Percentiles rank a stretch among this genome's conserved stretches.
Conservation (phyloP, 2,888 invertebrate genomes). For the Spisula subtruncata region DNA sequence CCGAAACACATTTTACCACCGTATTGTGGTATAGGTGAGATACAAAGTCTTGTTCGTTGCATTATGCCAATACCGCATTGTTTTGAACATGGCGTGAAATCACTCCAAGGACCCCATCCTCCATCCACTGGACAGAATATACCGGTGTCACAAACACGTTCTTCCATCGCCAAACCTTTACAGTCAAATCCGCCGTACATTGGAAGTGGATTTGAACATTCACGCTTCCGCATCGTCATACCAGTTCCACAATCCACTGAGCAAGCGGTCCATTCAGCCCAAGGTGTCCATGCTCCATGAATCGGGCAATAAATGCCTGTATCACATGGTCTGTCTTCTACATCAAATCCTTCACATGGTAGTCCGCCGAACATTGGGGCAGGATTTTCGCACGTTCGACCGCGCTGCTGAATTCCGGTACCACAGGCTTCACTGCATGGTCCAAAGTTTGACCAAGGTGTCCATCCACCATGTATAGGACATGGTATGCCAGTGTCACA, state of each 20-base stretch:
- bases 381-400: slow-evolving; percentile 56
- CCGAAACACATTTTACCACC: slow-evolving; percentile 63
- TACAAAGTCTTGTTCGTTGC: slow-evolving; percentile 51
- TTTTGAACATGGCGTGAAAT: slow-evolving; percentile 55
- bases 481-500: slow-evolving; percentile 55
- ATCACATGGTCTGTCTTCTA: slow-evolving; percentile 57
- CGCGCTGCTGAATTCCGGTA: slow-evolving; percentile 42
- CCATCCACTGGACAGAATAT: slow-evolving; percentile 60
- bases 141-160: slow-evolving; percentile 53
- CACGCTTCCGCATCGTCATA: slow-evolving; percentile 25
- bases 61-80: slow-evolving; percentile 55
- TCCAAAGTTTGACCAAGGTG: slow-evolving; percentile 53
- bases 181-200: slow-evolving; percentile 61
- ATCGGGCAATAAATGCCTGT: slow-evolving; percentile 58
- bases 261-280: slow-evolving; percentile 62
- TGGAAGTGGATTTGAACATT: slow-evolving; percentile 66
- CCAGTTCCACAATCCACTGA: slow-evolving; percentile 62
- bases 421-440: slow-evolving; percentile 64
- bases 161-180: slow-evolving; percentile 38
- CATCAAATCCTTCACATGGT: slow-evolving; percentile 49
- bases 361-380: slow-evolving; percentile 59
- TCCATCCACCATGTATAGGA: slow-evolving; percentile 69
- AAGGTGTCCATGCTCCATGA: slow-evolving; percentile 60
- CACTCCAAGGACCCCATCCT: slow-evolving; percentile 59
- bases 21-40: slow-evolving; percentile 59